These are phyloP conservation scores for Acipenser transmontanus DNA, from an alignment of 2,797 vertebrate genomes.

Conservation along the genomic window DNA sequence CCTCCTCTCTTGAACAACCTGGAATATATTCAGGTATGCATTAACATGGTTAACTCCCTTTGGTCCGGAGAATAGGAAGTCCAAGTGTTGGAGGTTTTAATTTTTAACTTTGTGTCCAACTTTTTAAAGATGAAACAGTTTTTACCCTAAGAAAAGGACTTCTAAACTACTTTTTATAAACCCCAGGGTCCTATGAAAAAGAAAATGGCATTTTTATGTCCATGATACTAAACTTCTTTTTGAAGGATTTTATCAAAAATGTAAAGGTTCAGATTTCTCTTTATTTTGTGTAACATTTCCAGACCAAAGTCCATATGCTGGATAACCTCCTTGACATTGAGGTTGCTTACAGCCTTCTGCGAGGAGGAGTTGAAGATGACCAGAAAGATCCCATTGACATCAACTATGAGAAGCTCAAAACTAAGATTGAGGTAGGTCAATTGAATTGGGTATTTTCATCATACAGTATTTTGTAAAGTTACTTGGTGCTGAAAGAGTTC, in stretches of 20 bases:
- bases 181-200: too few species aligned
- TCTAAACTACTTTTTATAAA: too few species aligned
- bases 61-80: too few species aligned
- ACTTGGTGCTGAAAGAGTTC: not conserved
- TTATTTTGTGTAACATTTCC: conserved; percentile 4
- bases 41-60: too few species aligned
- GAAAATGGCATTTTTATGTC: too few species aligned
- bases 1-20: conserved; percentile 83
- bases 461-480: not conserved
- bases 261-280: conserved; percentile 2
- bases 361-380: conserved; percentile 83
- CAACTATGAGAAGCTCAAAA: conserved; percentile 96
- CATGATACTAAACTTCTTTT: too few species aligned
- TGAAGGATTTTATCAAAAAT: not conserved
- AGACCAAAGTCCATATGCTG: conserved; percentile 97
- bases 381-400: conserved; percentile 92
- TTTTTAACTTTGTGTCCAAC: too few species aligned
- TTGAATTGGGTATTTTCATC: not conserved
- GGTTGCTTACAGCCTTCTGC: conserved; percentile 92
- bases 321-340: conserved; percentile 97
- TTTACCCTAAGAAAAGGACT: too few species aligned
- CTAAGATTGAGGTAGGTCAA: conserved; percentile 78
- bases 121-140: too few species aligned
- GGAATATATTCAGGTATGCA: conserved; percentile 85
- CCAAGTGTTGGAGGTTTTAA: too few species aligned